Base-by-base conservation (phyloP, 2,888 invertebrate genomes). In the Dolichomitus sp. region DNA sequence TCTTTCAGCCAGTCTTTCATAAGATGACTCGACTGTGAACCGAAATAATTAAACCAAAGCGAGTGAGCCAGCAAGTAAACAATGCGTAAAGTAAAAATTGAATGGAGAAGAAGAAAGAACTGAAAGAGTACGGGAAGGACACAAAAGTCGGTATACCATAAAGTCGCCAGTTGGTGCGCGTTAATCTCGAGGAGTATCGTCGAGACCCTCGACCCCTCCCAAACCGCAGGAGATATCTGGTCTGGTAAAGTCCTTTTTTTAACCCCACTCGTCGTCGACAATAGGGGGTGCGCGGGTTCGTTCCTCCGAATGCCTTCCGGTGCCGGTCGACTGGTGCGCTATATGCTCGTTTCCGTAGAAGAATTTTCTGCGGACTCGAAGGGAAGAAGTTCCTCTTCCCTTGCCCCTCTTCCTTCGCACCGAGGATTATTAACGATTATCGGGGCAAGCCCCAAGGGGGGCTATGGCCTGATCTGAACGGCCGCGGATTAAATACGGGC, bases 391-490 rank as follows among this genome's bases (percentile, higher is more conserved):
- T 83, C 78, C 81, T 52, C 81, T 80, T 72, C 76, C 70, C 63
- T 3, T 23, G 17, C 19, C 80, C 75, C 69, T 57, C 72, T 72
- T 40, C 40, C 45, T 23, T 5, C 37, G 74, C 74, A 50, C 73
- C 74, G 75, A 78, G 84, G 85, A 87, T 90, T 89, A 88, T 89
- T 90, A 90, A 90, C 87, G 90, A 88, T 90, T 89, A 89, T 88
- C 89, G 89, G 84, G 86, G 69, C 61, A 50, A 66, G 40, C 42
- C 50, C 69, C 54, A 48, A 57, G 45, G 54, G 65, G 23, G 54
- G 57, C 48, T 30, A n/a, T 42, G 48, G 66, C 45, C 59, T 23
- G 59, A 79, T 72, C 45, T 61, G 54, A 79, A 72, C 68, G 72
- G 52, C 52, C 72, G 72, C 61, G 79, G 87, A 88, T 89, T 89